Evolutionary conservation across 37 sponge, comb jelly and placozoan species (phyloP).

Genomic region (Crambe crambe): DNA sequence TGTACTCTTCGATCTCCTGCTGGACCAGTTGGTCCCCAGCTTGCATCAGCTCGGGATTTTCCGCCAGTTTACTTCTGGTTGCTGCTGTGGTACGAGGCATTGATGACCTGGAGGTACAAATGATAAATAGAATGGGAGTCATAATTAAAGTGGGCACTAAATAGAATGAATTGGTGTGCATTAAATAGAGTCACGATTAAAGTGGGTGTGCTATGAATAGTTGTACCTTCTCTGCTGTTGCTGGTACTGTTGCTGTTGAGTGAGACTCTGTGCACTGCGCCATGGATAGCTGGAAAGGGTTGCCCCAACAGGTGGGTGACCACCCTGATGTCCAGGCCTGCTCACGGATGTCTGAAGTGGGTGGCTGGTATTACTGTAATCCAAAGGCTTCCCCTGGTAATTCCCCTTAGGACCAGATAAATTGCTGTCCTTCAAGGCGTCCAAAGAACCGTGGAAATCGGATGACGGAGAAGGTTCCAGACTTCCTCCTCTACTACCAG

Average conservation of each 20-base stretch:
- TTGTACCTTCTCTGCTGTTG: slow-evolving; percentile 2
- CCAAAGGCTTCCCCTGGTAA: not conserved
- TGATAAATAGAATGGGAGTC: not conserved
- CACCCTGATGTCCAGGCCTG: no score
- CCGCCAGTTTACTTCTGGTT: not conserved
- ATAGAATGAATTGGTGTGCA: no score
- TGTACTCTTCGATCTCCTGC: slow-evolving; percentile 31
- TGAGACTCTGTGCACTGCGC: slow-evolving; percentile 23
- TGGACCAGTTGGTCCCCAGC: slow-evolving; percentile 30
- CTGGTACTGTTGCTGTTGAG: not conserved
- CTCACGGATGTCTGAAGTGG: slow-evolving; percentile 21
- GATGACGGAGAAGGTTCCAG: not conserved
- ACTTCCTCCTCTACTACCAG: not conserved
- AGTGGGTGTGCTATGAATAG: no score
- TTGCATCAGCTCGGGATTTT: slow-evolving; percentile 22
- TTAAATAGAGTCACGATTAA: no score
- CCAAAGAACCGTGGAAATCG: not conserved
- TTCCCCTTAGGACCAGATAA: no score
- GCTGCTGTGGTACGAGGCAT: slow-evolving; percentile 9
- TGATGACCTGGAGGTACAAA: slow-evolving; percentile 1
- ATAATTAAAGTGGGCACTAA: no score
- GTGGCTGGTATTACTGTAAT: slow-evolving; percentile 1
- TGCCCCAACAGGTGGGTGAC: not conserved
- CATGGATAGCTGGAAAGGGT: slow-evolving; percentile 30
- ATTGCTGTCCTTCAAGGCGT: not conserved